phyloP scores from a whole-genome alignment of 2,888 invertebrate species.

The Uropetala carovei region DNA sequence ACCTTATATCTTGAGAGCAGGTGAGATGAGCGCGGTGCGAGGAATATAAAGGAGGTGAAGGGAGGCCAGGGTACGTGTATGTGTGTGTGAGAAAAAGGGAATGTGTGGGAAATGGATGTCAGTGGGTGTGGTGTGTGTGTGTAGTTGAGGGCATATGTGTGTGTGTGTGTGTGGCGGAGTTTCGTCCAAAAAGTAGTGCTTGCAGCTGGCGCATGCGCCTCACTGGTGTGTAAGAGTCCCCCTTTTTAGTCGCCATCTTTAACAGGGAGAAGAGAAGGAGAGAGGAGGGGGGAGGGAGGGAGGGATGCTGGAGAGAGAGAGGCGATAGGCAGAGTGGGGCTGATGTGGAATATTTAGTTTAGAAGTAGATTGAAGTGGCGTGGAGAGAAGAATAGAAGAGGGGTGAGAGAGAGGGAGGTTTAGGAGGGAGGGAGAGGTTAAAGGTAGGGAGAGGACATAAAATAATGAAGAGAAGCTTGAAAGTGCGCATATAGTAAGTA shows the following conservation, averaged over 20 bases:
- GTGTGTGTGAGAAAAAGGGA: neutral
- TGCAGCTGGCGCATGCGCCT: constrained; percentile 34
- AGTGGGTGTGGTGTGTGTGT: neutral
- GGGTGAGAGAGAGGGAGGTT: neutral
- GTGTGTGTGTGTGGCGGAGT: neutral
- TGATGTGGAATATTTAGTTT: neutral
- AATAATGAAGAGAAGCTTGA: no score
- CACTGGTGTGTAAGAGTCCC: neutral
- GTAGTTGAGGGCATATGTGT: neutral
- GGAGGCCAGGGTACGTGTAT: neutral
- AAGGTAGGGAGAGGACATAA: no score
- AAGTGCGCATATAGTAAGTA: no score
- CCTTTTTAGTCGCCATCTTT: constrained; percentile 61
- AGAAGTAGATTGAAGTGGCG: neutral
- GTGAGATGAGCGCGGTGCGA: neutral
- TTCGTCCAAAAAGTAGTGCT: constrained; percentile 31
- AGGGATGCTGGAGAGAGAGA: neutral
- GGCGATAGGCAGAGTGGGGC: neutral
- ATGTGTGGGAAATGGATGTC: constrained; percentile 4
- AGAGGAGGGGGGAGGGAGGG: neutral
- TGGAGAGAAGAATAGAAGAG: neutral
- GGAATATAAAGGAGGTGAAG: constrained; percentile 48
- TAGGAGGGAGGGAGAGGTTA: no score
- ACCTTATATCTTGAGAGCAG: constrained; percentile 24
- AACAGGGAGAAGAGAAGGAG: neutral